These are phyloP conservation scores for Nemotelus nigrinus DNA, from an alignment of 2,888 invertebrate genomes.

Conservation along the genomic window DNA sequence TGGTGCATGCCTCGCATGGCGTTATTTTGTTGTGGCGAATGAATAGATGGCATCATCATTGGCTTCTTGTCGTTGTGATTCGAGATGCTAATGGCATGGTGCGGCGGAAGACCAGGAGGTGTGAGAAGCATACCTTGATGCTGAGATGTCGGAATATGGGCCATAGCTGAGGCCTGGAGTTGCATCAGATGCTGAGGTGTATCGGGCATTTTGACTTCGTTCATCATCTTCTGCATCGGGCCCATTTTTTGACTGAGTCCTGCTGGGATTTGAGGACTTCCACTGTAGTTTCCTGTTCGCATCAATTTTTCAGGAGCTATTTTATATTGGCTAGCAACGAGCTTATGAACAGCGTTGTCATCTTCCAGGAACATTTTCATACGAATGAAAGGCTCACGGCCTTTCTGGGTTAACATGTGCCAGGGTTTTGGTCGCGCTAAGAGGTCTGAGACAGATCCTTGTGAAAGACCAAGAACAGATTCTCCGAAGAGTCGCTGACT, in stretches of 20 bases:
- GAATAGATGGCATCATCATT: conserved; percentile 70
- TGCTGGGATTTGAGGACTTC: conserved; percentile 77
- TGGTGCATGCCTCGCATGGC: conserved; percentile 80
- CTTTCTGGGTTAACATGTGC: conserved; percentile 98
- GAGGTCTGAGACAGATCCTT: conserved; percentile 97
- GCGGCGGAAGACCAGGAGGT: conserved; percentile 80
- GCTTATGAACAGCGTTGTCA: conserved; percentile 92
- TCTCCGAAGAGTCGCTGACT: conserved; percentile 98
- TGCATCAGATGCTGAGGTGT: conserved; percentile 69
- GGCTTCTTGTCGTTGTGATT: conserved; percentile 71
- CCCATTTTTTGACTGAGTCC: conserved; percentile 80
- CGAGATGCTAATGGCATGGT: conserved; percentile 76
- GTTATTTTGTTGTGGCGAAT: conserved; percentile 74
- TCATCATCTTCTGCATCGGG: conserved; percentile 81
- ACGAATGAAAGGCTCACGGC: conserved; percentile 94
- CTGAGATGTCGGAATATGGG: conserved; percentile 64
- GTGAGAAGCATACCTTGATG: conserved; percentile 73
- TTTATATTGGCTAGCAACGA: conserved; percentile 97
- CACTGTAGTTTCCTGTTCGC: conserved; percentile 94
- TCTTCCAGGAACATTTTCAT: conserved; percentile 99
- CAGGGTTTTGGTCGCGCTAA: conserved; percentile 97
- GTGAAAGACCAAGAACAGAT: conserved; percentile 94
- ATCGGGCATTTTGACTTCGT: conserved; percentile 78
- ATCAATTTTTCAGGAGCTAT: conserved; percentile 97
- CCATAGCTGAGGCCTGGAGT: conserved; percentile 67